A percentile compares a stretch with the other conserved stretches of the same genome.
Evolutionary conservation across 2,797 vertebrate species (phyloP).

Genomic region (Emys orbicularis): DNA sequence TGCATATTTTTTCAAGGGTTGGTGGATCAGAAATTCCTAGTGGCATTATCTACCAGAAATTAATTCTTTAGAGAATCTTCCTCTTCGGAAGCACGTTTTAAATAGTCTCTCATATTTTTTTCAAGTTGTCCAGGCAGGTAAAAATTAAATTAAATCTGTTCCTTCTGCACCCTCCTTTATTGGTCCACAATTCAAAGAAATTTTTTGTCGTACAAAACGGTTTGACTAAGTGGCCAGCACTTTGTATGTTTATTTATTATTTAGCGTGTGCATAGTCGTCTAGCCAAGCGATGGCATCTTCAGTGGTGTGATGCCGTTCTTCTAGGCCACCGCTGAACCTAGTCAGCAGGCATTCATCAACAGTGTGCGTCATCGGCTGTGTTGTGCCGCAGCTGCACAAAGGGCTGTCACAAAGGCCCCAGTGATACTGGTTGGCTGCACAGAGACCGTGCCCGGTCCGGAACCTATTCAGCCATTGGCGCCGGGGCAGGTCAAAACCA

Average conservation of each 20-base stretch:
- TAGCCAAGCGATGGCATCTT: too few relatives aligned
- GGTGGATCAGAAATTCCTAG: background rate
- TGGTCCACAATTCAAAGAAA: background rate
- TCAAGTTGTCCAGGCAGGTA: background rate
- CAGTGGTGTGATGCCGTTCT: too few relatives aligned
- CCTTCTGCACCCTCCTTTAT: background rate
- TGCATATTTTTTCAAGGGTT: background rate
- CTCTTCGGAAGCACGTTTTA: background rate
- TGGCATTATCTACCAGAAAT: background rate
- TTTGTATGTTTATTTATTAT: background rate
- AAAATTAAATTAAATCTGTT: fast-evolving
- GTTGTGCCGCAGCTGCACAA: too few relatives aligned
- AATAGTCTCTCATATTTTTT: background rate
- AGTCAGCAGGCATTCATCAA: too few relatives aligned
- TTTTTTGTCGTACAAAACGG: background rate
- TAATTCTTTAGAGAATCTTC: background rate
- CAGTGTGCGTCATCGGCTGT: too few relatives aligned
- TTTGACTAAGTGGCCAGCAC: background rate
- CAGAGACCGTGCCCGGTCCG: too few relatives aligned
- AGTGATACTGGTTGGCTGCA: too few relatives aligned
- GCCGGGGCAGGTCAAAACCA: too few relatives aligned
- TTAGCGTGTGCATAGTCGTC: too few relatives aligned
- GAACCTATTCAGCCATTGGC: too few relatives aligned
- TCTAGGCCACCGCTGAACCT: too few relatives aligned
- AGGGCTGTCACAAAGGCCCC: too few relatives aligned